Evolutionary conservation across 2,113 vertebrate species (phyloP), one percentile per base, ranked within the genome.

Genomic region (Sitta europaea): DNA sequence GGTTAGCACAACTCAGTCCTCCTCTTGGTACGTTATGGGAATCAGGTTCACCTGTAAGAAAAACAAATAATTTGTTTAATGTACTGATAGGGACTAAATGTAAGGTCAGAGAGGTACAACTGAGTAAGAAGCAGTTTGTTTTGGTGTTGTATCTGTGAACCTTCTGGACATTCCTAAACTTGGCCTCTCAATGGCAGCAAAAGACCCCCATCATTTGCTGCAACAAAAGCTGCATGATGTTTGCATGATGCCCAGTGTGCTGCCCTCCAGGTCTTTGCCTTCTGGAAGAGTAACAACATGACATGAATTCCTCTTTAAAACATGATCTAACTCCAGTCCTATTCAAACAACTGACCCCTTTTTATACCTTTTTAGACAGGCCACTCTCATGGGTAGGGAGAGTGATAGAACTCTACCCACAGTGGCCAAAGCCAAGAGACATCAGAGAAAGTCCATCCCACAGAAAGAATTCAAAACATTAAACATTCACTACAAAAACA

Each of bases 181-280:
- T 25, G 10, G 29, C 24, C 28, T 53, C 75, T 73, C 5, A 4
- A 11, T 83, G 78, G 47, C 47, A 35, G 5, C 4, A 14, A 51
- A 94, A 72, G 8, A 16, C 16, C 20, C 18, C 33, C 38, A 9
- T 55, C 19, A 25, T 57, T 58, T 75, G 18, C 79, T 67, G 68
- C 53, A 85, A 66, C 25, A 68, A 47, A 28, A 48, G 7, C 16
- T 9, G 17, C 4, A 0, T 38, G n/a, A 24, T 47, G 27, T 70
- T 50, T 84, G 7, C 1, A 0, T 42, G 72, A 5, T 61, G 17
- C 43, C 48, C 2, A 0, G 2, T 27, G 10, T 35, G 36, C 48
- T 68, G 38, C 38, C 42, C 65, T 70, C 62, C 27, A 16, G 33
- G 27, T 47, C 57, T 11, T 36, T 25, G 51, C 35, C 47, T 86